phyloP scores from a whole-genome alignment of 2,797 vertebrate species.

The Acanthurus lineatus region DNA sequence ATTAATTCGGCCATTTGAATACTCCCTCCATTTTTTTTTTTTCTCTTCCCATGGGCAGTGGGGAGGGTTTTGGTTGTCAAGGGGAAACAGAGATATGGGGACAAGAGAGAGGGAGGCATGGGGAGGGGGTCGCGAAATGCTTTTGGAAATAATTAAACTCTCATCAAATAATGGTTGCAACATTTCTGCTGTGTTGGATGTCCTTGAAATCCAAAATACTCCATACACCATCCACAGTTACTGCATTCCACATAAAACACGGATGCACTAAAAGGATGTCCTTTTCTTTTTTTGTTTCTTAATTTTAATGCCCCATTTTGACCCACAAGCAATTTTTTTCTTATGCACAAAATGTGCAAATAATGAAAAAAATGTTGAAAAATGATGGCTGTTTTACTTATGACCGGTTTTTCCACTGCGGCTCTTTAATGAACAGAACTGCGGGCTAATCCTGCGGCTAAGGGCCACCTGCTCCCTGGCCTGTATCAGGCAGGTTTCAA shows the following conservation, averaged over 20 bases:
- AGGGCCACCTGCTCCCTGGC: conserved; percentile 81
- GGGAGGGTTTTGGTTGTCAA: conserved; percentile 64
- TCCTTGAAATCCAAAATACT: conserved; percentile 53
- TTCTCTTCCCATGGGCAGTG: conserved; percentile 51
- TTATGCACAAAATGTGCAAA: conserved; percentile 5
- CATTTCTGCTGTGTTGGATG: conserved; percentile 30
- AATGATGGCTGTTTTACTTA: conserved; percentile 19
- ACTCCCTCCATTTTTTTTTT: conserved; percentile 51
- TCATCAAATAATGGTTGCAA: conserved; percentile 45
- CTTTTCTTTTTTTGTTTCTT: neutral
- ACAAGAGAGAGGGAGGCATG: conserved; percentile 28
- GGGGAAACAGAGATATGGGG: conserved; percentile 66
- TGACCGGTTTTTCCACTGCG: conserved; percentile 18
- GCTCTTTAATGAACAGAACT: conserved; percentile 52
- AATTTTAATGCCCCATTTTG: neutral
- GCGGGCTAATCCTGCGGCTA: conserved; percentile 66
- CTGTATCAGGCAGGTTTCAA: conserved; percentile 69
- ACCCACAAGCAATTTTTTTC: neutral
- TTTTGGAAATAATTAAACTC: conserved; percentile 67
- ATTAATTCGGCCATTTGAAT: conserved; percentile 86
- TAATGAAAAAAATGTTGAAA: neutral
- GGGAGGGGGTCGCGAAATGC: conserved; percentile 40
- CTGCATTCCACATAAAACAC: conserved; percentile 4
- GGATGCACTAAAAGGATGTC: neutral
- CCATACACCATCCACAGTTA: conserved; percentile 1